Percentiles rank a stretch among this genome's conserved stretches.
Conservation (phyloP, 92 coral and sea anemone genomes). For the Galaxea fascicularis region DNA sequence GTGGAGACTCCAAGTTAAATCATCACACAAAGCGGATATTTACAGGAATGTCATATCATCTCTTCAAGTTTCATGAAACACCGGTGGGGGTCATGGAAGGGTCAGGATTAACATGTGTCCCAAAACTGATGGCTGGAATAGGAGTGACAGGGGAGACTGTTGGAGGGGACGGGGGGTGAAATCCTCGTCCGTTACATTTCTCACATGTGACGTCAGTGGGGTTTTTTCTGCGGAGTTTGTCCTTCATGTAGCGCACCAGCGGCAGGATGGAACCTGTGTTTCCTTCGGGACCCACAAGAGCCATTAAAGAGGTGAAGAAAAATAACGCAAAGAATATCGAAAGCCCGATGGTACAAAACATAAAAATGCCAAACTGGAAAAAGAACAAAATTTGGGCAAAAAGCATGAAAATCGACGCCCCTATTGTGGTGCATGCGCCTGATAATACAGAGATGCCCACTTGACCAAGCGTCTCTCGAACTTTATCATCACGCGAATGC, state of each 20-base stretch:
- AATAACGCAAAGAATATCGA: slow-evolving; percentile 73
- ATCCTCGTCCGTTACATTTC: slow-evolving; percentile 84
- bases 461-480: slow-evolving; percentile 73
- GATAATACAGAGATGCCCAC: slow-evolving; percentile 86
- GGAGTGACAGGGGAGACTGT: neutral
- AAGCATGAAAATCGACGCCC: slow-evolving; percentile 81
- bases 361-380: slow-evolving; percentile 83
- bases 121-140: neutral
- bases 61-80: neutral
- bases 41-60: neutral
- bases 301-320: slow-evolving; percentile 70
- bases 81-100: neutral
- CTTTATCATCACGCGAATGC: slow-evolving; percentile 53
- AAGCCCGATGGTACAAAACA: slow-evolving; percentile 84
- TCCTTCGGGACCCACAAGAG: slow-evolving; percentile 76
- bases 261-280: slow-evolving; percentile 69
- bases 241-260: slow-evolving; percentile 38
- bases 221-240: slow-evolving; percentile 57
- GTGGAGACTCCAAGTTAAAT: no score
- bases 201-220: slow-evolving; percentile 66
- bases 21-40: no score
- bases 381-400: slow-evolving; percentile 77
- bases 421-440: slow-evolving; percentile 84
- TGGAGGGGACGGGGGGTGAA: slow-evolving; percentile 35
- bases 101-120: neutral